These are phyloP conservation scores for Choristoneura rosaceana DNA, from an alignment of 2,888 invertebrate species.

Conservation along the genomic window DNA sequence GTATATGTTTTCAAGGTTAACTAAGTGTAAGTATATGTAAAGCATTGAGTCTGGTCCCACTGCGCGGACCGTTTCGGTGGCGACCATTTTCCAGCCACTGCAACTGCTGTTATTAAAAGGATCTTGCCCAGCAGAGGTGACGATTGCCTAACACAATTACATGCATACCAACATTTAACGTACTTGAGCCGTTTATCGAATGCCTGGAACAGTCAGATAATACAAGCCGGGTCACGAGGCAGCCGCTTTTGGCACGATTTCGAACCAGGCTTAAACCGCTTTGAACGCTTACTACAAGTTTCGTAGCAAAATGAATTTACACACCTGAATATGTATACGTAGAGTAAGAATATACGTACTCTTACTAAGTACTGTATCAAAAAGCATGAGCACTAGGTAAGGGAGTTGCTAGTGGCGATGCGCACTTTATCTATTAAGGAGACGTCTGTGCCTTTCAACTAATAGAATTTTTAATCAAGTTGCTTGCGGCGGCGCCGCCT, in stretches of 20 bases:
- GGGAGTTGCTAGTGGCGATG: constrained; percentile 55
- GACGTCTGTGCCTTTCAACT: constrained; percentile 81
- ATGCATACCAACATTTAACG: constrained; percentile 42
- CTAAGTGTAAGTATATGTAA: background rate
- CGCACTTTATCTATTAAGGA: constrained; percentile 81
- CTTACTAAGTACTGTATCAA: constrained; percentile 3
- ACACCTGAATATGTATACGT: background rate
- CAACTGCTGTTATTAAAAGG: constrained; percentile 52
- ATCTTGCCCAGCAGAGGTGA: constrained; percentile 51
- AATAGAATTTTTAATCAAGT: constrained; percentile 86
- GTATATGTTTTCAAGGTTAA: background rate
- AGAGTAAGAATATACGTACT: background rate
- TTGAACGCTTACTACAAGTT: constrained; percentile 2
- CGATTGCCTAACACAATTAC: constrained; percentile 55
- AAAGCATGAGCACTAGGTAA: constrained; percentile 47
- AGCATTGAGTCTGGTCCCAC: background rate
- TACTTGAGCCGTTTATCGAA: constrained; percentile 15
- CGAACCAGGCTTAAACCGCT: background rate
- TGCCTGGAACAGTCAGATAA: constrained; percentile 10
- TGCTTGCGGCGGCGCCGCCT: constrained; percentile 73
- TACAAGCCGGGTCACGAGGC: constrained; percentile 3
- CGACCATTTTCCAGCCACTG: constrained; percentile 53
- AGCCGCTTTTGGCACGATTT: constrained; percentile 9
- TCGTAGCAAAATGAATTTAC: constrained; percentile 4
- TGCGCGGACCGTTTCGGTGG: constrained; percentile 31